Base-by-base conservation (phyloP, 2,888 invertebrate species). In the Drosophila paranaensis region DNA sequence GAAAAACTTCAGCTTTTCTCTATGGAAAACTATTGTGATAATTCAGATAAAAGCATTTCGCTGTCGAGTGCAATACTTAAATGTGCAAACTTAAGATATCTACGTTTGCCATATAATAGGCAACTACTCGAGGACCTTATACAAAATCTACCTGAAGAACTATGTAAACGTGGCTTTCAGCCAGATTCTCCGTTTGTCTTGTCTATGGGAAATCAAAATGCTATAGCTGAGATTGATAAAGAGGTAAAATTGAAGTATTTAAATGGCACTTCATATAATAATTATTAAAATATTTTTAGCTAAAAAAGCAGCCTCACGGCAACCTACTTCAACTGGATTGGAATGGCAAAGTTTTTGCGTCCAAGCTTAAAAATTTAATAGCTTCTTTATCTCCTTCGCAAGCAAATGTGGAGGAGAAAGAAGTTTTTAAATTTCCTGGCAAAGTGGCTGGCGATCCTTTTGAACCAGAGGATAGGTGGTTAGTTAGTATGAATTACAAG, bases 281-380 rank as follows among this genome's bases (percentile, higher is more conserved):
- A 14, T 37, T 25, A 53, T 20, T 20, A 2, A 2, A 20, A 2
- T 13, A 45, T 6, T n/a, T 53, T 39, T 13, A 65, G 55, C 50
- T 71, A 27, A 60, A 51, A 16, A 10, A 13, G 1, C 50, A 33
- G 27, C 30, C 51, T 3, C 10, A 39, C 11, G 56, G 51, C 1
- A n/a, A 65, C 8, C 39, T 53, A 13, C 30, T 73, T n/a, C 46
- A 57, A 13, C 56, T 72, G 8, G 73, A 72, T 30, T 65, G 55
- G 45, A 53, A 53, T 56, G 51, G 40, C 1, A 33, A 35, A 27
- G 10, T 60, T 6, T 66, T 72, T 35, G 37, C 14, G 3, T 20
- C 53, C 8, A 56, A 60, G 5, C 66, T 65, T 20, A 60, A 56
- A 10, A 14, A 37, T 6, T 45, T 66, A 14, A 57, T 57, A 6